Evolutionary conservation across 2,797 vertebrate genomes (phyloP).

Genomic region (Brachymystax lenok): DNA sequence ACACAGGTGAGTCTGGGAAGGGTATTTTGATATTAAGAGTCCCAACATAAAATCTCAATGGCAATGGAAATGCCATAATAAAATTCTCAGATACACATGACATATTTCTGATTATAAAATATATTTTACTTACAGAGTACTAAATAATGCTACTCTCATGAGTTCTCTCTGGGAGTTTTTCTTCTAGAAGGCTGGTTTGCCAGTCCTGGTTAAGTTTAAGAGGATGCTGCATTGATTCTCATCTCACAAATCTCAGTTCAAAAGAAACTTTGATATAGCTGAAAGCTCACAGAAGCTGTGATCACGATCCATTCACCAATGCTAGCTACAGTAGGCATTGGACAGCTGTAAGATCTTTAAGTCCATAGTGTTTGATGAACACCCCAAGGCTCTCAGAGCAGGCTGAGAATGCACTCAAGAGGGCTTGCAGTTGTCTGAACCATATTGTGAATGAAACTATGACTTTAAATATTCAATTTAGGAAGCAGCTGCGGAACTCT

Average conservation of each 20-base stretch:
- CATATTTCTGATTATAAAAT: no score
- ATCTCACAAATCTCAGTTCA: neutral
- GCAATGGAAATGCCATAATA: no score
- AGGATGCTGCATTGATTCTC: neutral
- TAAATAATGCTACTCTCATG: slow-evolving; percentile 35
- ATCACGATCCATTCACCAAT: neutral
- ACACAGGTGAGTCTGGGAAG: no score
- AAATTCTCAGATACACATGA: no score
- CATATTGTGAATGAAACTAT: slow-evolving; percentile 39
- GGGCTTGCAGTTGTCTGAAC: slow-evolving; percentile 42
- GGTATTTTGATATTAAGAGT: no score
- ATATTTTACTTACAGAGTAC: neutral
- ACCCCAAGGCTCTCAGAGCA: slow-evolving; percentile 7
- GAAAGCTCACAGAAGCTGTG: neutral
- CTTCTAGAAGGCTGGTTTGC: slow-evolving; percentile 43
- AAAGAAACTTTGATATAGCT: neutral
- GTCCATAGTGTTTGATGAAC: neutral
- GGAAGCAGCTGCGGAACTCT: slow-evolving; percentile 60
- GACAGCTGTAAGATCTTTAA: neutral
- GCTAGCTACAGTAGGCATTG: no score
- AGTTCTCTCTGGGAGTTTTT: slow-evolving; percentile 24
- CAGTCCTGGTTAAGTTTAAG: neutral
- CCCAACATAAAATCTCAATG: no score
- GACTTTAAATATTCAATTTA: slow-evolving; percentile 50
- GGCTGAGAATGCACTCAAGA: slow-evolving; percentile 39